A percentile compares a stretch with the other conserved stretches of the same genome.
Evolutionary conservation across 2,888 invertebrate species (phyloP).

Genomic region (Gonocerus acuteangulatus): DNA sequence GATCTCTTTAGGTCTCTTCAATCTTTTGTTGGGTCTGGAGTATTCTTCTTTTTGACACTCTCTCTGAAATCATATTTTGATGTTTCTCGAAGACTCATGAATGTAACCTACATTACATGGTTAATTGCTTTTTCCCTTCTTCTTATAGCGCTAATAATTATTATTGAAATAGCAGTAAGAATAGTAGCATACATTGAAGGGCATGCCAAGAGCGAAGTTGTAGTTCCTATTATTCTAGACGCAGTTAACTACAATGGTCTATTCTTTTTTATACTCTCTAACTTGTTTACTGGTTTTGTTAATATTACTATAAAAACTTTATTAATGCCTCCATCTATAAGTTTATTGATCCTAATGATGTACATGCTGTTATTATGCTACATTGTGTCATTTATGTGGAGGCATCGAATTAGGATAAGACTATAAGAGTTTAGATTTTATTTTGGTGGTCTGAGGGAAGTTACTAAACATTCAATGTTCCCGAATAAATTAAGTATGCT

Average conservation of each 20-base stretch:
- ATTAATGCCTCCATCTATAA: conserved; percentile 4
- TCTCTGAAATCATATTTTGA: conserved; percentile 49
- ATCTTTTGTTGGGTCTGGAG: conserved; percentile 39
- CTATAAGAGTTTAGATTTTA: neutral
- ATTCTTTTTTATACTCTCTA: conserved; percentile 29
- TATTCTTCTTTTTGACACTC: conserved; percentile 47
- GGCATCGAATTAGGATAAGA: conserved; percentile 47
- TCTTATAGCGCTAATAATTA: conserved; percentile 50
- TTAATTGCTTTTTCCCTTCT: conserved; percentile 58
- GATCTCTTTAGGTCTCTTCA: conserved; percentile 31
- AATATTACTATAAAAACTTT: conserved; percentile 32
- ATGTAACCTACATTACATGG: conserved; percentile 73
- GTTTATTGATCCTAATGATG: conserved; percentile 45
- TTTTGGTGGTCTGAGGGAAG: too few species aligned
- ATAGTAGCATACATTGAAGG: conserved; percentile 38
- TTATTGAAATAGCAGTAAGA: conserved; percentile 49
- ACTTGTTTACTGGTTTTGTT: conserved; percentile 32
- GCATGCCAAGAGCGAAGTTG: conserved; percentile 14
- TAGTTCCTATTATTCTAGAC: conserved; percentile 53
- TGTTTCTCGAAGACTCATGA: conserved; percentile 73
- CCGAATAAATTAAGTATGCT: too few species aligned
- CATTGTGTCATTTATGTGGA: conserved; percentile 43
- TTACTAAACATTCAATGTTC: too few species aligned
- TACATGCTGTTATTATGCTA: conserved; percentile 52
- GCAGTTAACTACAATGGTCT: conserved; percentile 52